Base-by-base conservation (phyloP, 1,140 invertebrate genomes). In the Psix sp. region DNA sequence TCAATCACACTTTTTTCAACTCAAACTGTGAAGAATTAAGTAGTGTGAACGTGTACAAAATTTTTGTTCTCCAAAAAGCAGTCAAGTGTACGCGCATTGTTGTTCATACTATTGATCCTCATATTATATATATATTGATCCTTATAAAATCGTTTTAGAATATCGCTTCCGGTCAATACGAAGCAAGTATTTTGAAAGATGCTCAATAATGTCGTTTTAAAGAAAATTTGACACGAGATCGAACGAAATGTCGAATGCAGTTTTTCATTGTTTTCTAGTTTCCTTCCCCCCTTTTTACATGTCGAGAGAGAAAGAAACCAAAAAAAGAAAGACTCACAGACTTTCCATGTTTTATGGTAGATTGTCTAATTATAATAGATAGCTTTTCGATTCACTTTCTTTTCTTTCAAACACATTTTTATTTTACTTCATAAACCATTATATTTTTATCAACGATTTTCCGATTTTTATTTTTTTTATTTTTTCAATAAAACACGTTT, bases 131-230 rank as follows among this genome's bases (percentile, higher is more conserved):
- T 29, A 35, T 66, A 66, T 72, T 65, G 52, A 66, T 65, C 60
- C 48, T 66, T 60, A 59, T 59, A 36, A 66, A 65, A 66, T 73
- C 60, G 46, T 73, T 66, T 73, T 66, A 60, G 60, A 59, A 52
- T 59, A 66, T 60, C 40, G 59, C 60, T 73, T 65, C 68, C 33
- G 17, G 31, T 59, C 46, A 40, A 40, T 54, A 17, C 31, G 59
- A 72, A 63, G 68, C 52, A 59, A 72, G 38, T 72, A 65, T 68
- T 74, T 74, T 68, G 65, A 70, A 75, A 75, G 72, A 75, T 75
- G 72, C 72, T 75, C 72, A 75, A 75, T 70, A 24, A 65, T 73
- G 59, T 70, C 66, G 65, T 75, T 70, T 66, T 66, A 62, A 70
- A 70, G 57, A 66, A 65, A 70, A 60, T 66, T 70, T 66, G 63